A percentile compares a stretch with the other conserved stretches of the same genome.
Conservation (phyloP, 1,140 invertebrate species). For the Triops longicaudatus region DNA sequence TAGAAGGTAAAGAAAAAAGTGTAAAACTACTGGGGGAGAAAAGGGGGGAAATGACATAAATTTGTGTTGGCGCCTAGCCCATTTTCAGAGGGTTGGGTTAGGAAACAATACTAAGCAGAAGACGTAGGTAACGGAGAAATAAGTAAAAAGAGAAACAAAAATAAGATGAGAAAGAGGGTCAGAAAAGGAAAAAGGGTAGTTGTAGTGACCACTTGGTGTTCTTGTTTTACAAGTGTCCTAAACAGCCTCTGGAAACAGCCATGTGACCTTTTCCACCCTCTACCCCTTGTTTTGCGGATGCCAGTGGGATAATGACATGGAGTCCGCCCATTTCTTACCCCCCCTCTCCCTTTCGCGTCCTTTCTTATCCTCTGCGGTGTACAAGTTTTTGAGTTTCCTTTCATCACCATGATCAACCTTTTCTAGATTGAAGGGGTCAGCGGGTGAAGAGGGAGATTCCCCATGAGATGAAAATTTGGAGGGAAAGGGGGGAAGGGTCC, state of each 20-base stretch:
- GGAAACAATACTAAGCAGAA: background rate
- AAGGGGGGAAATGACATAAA: background rate
- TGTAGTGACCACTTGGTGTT: slow-evolving; percentile 1
- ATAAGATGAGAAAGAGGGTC: background rate
- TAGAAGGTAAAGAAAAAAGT: background rate
- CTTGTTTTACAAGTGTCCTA: slow-evolving; percentile 12
- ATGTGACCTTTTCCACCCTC: background rate
- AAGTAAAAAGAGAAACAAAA: slow-evolving; percentile 7
- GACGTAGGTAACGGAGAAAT: background rate
- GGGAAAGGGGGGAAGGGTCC: background rate
- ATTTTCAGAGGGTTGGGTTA: background rate
- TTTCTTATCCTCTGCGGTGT: background rate
- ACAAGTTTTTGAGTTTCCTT: background rate
- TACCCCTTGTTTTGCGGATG: background rate
- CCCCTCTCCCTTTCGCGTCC: background rate
- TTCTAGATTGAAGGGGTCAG: background rate
- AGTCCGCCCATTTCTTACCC: background rate
- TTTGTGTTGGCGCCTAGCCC: slow-evolving; percentile 5
- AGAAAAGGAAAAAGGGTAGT: background rate
- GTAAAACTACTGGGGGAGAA: background rate
- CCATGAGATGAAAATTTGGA: background rate
- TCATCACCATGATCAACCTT: background rate
- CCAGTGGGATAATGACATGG: background rate
- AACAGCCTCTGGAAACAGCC: slow-evolving; percentile 5
- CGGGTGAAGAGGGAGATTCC: background rate